Conservation (phyloP, 2,113 vertebrate species). For the Copsychus sechellarum region DNA sequence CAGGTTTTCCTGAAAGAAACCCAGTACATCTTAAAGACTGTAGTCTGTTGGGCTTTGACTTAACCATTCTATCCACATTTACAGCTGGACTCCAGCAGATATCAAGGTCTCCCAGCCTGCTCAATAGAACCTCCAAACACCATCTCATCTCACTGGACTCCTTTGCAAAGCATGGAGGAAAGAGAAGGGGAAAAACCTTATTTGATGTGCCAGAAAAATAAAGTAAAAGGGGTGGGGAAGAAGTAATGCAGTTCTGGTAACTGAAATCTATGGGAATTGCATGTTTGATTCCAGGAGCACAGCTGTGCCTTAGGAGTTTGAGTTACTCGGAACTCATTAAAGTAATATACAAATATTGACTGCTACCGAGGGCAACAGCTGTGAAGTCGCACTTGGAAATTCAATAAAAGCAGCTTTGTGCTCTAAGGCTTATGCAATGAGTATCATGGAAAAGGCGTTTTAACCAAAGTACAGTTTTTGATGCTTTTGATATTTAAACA, state of each 20-base stretch:
- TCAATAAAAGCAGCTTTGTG: not conserved
- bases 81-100: constrained; percentile 2
- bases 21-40: not conserved
- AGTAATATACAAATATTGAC: constrained; percentile 48
- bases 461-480: not conserved
- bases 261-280: not conserved
- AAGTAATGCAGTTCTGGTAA: not conserved
- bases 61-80: not conserved
- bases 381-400: constrained; percentile 5
- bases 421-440: not conserved
- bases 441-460: not conserved
- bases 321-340: constrained; percentile 19
- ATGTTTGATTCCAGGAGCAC: not conserved
- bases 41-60: not conserved
- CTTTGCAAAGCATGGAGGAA: not conserved
- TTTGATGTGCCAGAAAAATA: not conserved
- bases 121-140: not conserved
- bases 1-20: not conserved
- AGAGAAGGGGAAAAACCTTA: not conserved
- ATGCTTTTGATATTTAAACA: not conserved
- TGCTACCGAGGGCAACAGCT: constrained; percentile 7
- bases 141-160: not conserved
- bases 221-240: not conserved
- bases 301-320: constrained; percentile 12
- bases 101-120: not conserved